Percentiles rank a stretch among this genome's conserved stretches.
Conservation (phyloP, 2,113 vertebrate genomes). For the Rhizomys pruinosus region DNA sequence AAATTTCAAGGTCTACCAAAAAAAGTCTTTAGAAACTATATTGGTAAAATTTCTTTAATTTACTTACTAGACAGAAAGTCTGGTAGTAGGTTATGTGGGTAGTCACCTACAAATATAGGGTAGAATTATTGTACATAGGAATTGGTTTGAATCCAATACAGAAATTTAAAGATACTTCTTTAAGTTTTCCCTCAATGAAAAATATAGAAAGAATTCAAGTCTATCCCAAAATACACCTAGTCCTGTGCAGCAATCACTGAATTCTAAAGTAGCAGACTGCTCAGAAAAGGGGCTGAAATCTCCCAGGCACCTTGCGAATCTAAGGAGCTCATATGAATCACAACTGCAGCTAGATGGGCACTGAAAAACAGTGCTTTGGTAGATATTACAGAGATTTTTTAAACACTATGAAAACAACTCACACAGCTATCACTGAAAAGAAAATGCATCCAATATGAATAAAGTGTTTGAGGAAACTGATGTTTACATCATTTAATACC, state of each 20-base stretch:
- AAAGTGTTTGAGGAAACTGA: constrained; percentile 60
- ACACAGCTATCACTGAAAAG: constrained; percentile 45
- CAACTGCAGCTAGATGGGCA: not conserved
- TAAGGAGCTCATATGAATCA: constrained; percentile 30
- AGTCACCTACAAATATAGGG: constrained; percentile 56
- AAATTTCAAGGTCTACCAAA: constrained; percentile 20
- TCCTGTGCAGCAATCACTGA: constrained; percentile 35
- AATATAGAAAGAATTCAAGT: constrained; percentile 54
- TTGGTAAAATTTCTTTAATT: constrained; percentile 76
- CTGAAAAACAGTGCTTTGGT: not conserved
- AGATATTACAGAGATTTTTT: constrained; percentile 11
- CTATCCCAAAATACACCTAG: not conserved
- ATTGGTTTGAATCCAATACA: constrained; percentile 49
- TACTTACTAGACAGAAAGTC: constrained; percentile 63
- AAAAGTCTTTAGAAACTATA: constrained; percentile 70
- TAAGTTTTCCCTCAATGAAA: constrained; percentile 18
- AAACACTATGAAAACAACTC: not conserved
- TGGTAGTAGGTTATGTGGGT: constrained; percentile 24
- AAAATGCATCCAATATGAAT: constrained; percentile 67
- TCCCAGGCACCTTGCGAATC: not conserved
- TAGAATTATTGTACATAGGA: constrained; percentile 54
- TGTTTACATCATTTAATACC: constrained; percentile 59
- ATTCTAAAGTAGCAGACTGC: constrained; percentile 13
- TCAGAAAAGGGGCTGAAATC: constrained; percentile 25
- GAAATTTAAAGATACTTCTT: constrained; percentile 67